Evolutionary conservation across 2,797 vertebrate genomes (phyloP).

Genomic region (Propithecus deckenii): DNA sequence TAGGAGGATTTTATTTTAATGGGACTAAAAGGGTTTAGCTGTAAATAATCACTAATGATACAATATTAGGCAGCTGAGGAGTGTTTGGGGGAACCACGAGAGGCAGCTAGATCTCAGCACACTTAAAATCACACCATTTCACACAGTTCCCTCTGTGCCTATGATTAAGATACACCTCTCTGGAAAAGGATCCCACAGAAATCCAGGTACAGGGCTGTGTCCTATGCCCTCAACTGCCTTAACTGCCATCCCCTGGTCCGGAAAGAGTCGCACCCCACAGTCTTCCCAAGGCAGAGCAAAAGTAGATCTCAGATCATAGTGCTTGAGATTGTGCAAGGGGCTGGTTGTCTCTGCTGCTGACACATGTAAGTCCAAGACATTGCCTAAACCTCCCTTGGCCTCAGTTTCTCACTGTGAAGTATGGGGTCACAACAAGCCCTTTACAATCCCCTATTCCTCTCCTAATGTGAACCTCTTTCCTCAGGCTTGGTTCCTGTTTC

Average conservation of each 20-base stretch:
- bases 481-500: neutral
- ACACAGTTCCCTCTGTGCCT: neutral
- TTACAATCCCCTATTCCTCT: neutral
- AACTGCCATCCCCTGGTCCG: neutral
- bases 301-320: neutral
- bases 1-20: conserved; percentile 65
- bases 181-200: neutral
- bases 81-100: neutral
- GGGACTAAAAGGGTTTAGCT: conserved; percentile 53
- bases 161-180: neutral
- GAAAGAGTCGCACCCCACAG: neutral
- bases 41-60: conserved; percentile 66
- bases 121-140: conserved; percentile 43
- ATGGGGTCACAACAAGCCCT: neutral
- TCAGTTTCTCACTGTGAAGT: neutral
- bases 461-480: neutral
- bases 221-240: neutral
- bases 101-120: conserved; percentile 24
- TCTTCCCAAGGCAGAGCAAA: neutral
- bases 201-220: neutral
- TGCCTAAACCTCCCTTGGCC: neutral
- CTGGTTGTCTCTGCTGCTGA: neutral
- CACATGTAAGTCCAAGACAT: neutral
- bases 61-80: neutral
- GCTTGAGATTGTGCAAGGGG: neutral